Evolutionary conservation across 2,888 invertebrate genomes (phyloP), one percentile per base, ranked within the genome.

Genomic region (Argyresthia goedartella): DNA sequence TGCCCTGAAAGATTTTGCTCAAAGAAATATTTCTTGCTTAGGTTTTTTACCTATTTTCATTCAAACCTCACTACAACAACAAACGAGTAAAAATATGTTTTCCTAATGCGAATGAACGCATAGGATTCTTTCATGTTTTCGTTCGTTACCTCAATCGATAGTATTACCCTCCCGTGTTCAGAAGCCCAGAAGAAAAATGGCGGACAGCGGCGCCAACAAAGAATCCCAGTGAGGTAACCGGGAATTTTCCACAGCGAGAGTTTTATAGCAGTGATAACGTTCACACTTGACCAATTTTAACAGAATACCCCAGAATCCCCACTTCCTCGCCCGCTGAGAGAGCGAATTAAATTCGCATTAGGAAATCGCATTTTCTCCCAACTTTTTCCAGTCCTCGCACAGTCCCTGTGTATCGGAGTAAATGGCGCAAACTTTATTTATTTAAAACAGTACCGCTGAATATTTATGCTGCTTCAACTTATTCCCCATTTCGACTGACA

Each of bases 281-380:
- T 48, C 48, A 43, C 50, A 33, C 43, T 43, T 50, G 50, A 50
- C 50, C 42, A n/a, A 43, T 42, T 25, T 33, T 50, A 41, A 50
- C 33, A 50, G 50, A 48, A 53, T 50, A 36, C 46, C 49, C 36
- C 43, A 25, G 25, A 25, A 25, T 25, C 25, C 25, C 25, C 25
- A 25, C 25, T 25, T 50, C 50, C 41, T 43, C 35, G 25, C 77
- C 73, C 75, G 77, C 74, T 25, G 73, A 71, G 77, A 81, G 77
- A 81, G 73, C 76, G 78, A 85, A 85, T 85, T 85, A 86, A 85
- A 85, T 82, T 82, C 82, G 76, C 85, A 86, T 86, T 85, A 85
- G 81, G 81, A 78, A 84, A 84, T 85, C 78, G 81, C 76, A 80
- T 77, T 76, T 67, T 76, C 78, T 74, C 72, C 80, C 73, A 81